Evolutionary conservation across 2,888 invertebrate species (phyloP).

Genomic region (Amblyjoppa proteus): DNA sequence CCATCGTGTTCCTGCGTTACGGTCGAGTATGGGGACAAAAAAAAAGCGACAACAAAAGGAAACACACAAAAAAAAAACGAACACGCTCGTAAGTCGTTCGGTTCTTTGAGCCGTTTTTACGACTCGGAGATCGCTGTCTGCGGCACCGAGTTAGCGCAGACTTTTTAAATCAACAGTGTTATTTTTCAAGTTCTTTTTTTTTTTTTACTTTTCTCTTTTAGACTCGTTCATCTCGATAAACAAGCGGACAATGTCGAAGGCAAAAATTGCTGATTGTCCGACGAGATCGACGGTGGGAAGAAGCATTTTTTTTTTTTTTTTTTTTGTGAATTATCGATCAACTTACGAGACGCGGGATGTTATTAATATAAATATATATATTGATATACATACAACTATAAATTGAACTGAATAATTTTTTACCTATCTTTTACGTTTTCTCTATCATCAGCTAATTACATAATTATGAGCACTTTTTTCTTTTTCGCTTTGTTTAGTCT

Average conservation of each 20-base stretch:
- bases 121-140: constrained; percentile 60
- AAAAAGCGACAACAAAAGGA: constrained; percentile 16
- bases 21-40: constrained; percentile 8
- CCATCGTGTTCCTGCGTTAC: constrained; percentile 16
- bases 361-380: too few relatives aligned
- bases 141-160: constrained; percentile 42
- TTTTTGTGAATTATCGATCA: too few relatives aligned
- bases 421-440: too few relatives aligned
- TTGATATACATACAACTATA: too few relatives aligned
- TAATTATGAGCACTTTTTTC: too few relatives aligned
- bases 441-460: too few relatives aligned
- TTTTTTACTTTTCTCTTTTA: background rate
- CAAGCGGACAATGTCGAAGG: constrained; percentile 30
- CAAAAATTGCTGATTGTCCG: background rate
- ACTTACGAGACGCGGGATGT: too few relatives aligned
- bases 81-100: constrained; percentile 49
- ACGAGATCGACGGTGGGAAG: background rate
- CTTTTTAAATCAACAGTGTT: constrained; percentile 40
- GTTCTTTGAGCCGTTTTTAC: constrained; percentile 61
- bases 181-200: background rate
- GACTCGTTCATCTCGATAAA: constrained; percentile 15
- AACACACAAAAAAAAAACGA: constrained; percentile 20
- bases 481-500: too few relatives aligned
- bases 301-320: background rate
- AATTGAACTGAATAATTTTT: too few relatives aligned